A percentile compares a stretch with the other conserved stretches of the same genome.
Conservation (phyloP, 2,888 invertebrate species). For the Cyclophora punctaria region DNA sequence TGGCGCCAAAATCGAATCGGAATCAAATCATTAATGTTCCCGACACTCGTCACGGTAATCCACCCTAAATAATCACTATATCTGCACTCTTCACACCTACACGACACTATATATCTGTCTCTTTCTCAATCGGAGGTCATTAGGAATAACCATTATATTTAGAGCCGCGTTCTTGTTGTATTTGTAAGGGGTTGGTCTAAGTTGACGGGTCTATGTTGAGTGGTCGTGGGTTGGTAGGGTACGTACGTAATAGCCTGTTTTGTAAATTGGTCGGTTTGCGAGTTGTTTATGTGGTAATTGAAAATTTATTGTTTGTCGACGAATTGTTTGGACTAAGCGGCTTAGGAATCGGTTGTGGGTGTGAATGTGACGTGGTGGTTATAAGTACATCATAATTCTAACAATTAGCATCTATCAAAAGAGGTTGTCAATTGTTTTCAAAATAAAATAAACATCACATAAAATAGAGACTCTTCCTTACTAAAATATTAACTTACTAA, state of each 20-base stretch:
- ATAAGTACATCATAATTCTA: no score
- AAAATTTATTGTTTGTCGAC: constrained; percentile 22
- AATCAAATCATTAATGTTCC: constrained; percentile 37
- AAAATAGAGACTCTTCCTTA: no score
- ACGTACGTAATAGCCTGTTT: constrained; percentile 18
- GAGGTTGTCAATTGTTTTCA: no score
- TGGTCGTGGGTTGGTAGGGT: constrained; percentile 12
- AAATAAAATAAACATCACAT: no score
- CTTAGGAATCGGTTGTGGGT: neutral
- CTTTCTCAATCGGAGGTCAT: constrained; percentile 47
- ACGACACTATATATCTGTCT: constrained; percentile 22
- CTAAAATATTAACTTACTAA: no score
- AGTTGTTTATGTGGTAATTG: constrained; percentile 21
- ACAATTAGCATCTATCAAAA: no score
- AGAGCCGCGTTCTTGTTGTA: constrained; percentile 5
- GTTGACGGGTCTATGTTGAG: constrained; percentile 4
- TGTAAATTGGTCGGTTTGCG: constrained; percentile 14
- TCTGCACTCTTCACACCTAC: constrained; percentile 21
- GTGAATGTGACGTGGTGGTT: neutral
- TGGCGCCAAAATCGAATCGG: constrained; percentile 33
- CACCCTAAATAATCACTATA: constrained; percentile 34
- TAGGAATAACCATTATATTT: constrained; percentile 16
- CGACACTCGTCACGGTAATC: constrained; percentile 47
- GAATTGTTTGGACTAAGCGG: constrained; percentile 5
- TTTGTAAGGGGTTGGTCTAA: constrained; percentile 1